These are phyloP conservation scores for Ptychobarbus kaznakovi DNA, from an alignment of 2,797 vertebrate genomes.

Conservation along the genomic window DNA sequence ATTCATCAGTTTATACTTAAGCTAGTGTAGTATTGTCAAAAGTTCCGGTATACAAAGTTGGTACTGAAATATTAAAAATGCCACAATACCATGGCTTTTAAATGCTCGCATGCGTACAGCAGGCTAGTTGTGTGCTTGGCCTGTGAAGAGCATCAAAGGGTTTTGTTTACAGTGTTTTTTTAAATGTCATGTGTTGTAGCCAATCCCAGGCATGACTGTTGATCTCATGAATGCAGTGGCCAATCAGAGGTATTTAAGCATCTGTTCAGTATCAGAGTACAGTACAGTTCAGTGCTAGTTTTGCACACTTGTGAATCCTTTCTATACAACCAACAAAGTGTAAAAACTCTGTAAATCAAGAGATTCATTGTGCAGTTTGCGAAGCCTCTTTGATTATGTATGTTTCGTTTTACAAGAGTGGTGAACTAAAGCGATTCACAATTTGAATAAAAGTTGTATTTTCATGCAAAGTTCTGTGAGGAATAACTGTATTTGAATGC, in stretches of 20 bases:
- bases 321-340: not conserved
- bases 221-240: not conserved
- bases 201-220: not conserved
- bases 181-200: not conserved
- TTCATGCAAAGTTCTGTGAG: not conserved
- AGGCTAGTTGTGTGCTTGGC: not conserved
- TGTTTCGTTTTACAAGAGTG: not conserved
- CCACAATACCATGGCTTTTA: not conserved
- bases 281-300: not conserved
- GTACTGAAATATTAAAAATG: not conserved
- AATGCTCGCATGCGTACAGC: not conserved
- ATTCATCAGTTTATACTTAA: not conserved
- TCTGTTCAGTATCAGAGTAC: not conserved
- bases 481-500: not conserved
- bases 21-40: not conserved
- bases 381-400: not conserved
- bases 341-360: not conserved
- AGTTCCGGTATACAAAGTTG: not conserved
- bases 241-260: not conserved
- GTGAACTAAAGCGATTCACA: not conserved
- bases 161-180: not conserved
- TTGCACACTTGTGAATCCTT: not conserved
- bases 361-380: not conserved
- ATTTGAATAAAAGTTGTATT: not conserved
- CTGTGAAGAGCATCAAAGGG: not conserved